phyloP scores from a whole-genome alignment of 37 sponge, comb jelly and placozoan species.

The Tethya wilhelma region DNA sequence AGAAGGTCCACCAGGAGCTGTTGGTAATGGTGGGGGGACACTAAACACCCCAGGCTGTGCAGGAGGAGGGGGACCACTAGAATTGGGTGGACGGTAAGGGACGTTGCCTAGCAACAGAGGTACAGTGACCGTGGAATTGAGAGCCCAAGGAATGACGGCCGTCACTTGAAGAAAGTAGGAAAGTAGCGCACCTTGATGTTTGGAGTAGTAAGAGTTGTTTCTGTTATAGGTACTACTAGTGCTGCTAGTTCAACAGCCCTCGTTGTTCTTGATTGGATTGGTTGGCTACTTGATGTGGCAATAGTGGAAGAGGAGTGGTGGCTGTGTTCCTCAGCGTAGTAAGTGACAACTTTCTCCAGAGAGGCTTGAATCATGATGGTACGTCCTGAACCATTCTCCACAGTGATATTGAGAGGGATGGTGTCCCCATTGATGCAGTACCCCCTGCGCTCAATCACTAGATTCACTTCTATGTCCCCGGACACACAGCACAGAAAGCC shows the following conservation, averaged over 20 bases:
- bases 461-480: conserved; percentile 28
- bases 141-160: conserved; percentile 26
- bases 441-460: conserved; percentile 16
- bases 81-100: too few species aligned
- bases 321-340: neutral
- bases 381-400: neutral
- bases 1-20: neutral
- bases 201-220: neutral
- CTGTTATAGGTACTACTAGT: too few species aligned
- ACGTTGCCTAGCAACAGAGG: too few species aligned
- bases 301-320: neutral
- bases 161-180: conserved; percentile 22
- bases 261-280: too few species aligned
- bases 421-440: conserved; percentile 16
- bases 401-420: conserved; percentile 3
- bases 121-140: conserved; percentile 22
- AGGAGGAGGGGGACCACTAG: too few species aligned
- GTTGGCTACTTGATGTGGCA: neutral
- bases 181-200: neutral
- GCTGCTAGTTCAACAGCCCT: too few species aligned
- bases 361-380: neutral
- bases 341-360: neutral
- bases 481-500: conserved; percentile 43
- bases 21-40: neutral
- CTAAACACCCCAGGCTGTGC: too few species aligned